Percentiles rank a stretch among this genome's conserved stretches.
phyloP scores from a whole-genome alignment of 2,888 invertebrate species.

The Actias luna region DNA sequence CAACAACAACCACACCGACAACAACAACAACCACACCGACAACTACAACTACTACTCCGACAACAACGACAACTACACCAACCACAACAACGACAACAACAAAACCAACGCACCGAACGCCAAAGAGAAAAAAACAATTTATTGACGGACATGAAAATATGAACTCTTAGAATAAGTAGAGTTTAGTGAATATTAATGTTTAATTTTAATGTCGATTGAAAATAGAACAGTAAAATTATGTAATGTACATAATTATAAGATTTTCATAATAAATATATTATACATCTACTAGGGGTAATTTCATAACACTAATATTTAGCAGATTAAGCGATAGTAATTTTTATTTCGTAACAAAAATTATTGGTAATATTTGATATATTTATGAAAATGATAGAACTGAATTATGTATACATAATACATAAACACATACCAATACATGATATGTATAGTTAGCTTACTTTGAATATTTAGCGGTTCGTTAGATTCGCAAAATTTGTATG shows the following conservation, averaged over 20 bases:
- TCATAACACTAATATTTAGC: too few relatives aligned
- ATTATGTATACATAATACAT: too few relatives aligned
- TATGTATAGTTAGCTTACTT: too few relatives aligned
- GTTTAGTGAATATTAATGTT: not conserved
- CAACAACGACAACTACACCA: constrained; percentile 12
- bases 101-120: constrained; percentile 4
- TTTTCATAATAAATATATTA: not conserved
- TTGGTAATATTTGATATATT: too few relatives aligned
- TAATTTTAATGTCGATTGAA: not conserved
- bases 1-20: constrained; percentile 20
- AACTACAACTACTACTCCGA: constrained; percentile 18
- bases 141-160: constrained; percentile 19
- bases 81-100: constrained; percentile 20
- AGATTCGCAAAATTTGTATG: too few relatives aligned
- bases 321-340: too few relatives aligned
- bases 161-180: constrained; percentile 5
- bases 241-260: not conserved
- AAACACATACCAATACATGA: too few relatives aligned
- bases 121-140: constrained; percentile 13
- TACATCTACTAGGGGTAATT: too few relatives aligned
- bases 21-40: constrained; percentile 24
- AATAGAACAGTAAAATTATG: not conserved
- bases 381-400: too few relatives aligned
- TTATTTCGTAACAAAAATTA: too few relatives aligned
- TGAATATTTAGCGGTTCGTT: too few relatives aligned